phyloP scores from a whole-genome alignment of 2,888 invertebrate genomes.

The Netelia fuscicornis region DNA sequence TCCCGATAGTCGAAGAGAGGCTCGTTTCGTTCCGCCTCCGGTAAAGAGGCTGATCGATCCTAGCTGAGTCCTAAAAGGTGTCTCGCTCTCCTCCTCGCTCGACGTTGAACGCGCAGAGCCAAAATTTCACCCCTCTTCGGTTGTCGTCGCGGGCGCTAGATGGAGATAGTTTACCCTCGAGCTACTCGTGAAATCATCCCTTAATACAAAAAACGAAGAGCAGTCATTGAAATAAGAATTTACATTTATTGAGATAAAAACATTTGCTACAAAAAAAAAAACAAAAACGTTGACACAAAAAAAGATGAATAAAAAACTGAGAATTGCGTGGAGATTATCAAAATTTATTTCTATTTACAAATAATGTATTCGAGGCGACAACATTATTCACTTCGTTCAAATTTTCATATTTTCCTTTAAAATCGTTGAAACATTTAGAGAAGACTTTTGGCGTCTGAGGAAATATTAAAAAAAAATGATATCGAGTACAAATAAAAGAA shows the following conservation, averaged over 20 bases:
- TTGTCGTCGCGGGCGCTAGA: slow-evolving; percentile 36
- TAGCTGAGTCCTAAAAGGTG: too few species aligned
- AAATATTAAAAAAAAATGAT: neutral
- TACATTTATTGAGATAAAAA: slow-evolving; percentile 5
- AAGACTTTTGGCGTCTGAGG: neutral
- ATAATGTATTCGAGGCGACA: neutral
- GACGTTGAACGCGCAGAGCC: neutral
- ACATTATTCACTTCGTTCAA: neutral
- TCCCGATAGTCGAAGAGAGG: slow-evolving; percentile 3
- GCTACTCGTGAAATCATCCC: neutral
- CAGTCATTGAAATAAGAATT: neutral
- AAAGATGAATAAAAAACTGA: neutral
- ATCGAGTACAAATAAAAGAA: neutral
- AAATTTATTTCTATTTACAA: too few species aligned
- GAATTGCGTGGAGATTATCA: too few species aligned
- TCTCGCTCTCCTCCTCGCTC: too few species aligned
- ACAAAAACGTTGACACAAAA: neutral
- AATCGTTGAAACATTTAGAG: neutral
- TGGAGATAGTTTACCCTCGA: slow-evolving; percentile 47
- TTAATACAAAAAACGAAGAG: too few species aligned
- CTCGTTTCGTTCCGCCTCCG: neutral
- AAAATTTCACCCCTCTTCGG: slow-evolving; percentile 21
- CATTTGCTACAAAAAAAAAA: neutral
- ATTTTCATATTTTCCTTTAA: neutral
- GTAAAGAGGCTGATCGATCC: neutral